phyloP scores from a whole-genome alignment of 2,797 vertebrate genomes.

The Pseudochirops cupreus region DNA sequence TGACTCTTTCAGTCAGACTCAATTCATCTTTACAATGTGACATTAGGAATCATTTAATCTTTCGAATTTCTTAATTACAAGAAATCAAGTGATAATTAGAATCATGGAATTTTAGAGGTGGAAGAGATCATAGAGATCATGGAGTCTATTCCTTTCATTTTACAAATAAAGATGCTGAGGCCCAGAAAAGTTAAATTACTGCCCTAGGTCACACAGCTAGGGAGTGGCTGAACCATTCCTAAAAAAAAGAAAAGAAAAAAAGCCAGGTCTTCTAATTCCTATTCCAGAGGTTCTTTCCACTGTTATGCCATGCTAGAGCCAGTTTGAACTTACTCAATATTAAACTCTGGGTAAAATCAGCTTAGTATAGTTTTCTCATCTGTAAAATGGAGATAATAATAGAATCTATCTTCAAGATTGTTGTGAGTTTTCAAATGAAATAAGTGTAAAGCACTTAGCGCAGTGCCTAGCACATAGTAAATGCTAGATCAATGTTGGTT shows the following conservation, averaged over 20 bases:
- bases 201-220: background rate
- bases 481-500: background rate
- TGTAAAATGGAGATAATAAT: background rate
- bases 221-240: background rate
- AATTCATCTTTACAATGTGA: background rate
- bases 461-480: background rate
- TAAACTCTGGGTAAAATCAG: background rate
- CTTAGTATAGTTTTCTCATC: background rate
- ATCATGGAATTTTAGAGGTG: background rate
- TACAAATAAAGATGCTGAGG: background rate
- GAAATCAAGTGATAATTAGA: background rate
- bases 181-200: background rate
- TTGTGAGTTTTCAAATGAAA: background rate
- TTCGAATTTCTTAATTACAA: background rate
- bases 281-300: background rate
- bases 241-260: background rate
- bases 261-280: background rate
- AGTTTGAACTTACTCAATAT: background rate
- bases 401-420: background rate
- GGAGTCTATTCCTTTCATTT: background rate
- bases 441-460: background rate
- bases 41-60: background rate
- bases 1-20: background rate
- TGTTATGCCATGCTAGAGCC: background rate
- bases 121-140: background rate